Conservation (phyloP, 2,888 invertebrate species). For the Liodrosophila aerea region DNA sequence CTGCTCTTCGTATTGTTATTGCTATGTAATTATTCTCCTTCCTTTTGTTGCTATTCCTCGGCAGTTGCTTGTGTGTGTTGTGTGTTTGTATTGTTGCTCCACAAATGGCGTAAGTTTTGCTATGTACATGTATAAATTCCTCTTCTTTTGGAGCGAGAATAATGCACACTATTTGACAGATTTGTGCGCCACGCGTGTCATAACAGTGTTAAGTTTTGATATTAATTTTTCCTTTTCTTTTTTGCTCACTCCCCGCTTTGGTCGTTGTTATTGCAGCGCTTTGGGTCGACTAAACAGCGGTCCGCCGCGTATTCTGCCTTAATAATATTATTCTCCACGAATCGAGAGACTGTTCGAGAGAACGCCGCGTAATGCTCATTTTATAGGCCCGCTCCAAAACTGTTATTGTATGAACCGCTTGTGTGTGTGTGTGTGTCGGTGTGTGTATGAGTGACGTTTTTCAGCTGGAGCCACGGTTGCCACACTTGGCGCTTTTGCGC, state of each 20-base stretch:
- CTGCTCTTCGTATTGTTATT: slow-evolving; percentile 18
- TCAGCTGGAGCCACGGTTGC: slow-evolving; percentile 55
- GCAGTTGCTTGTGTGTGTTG: slow-evolving; percentile 15
- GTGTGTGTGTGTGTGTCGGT: slow-evolving; percentile 11
- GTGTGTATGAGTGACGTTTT: slow-evolving; percentile 13
- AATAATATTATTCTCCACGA: slow-evolving; percentile 34
- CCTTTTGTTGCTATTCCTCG: slow-evolving; percentile 16
- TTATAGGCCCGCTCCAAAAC: slow-evolving; percentile 55
- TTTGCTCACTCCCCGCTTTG: background rate
- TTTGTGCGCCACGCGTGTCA: slow-evolving; percentile 44
- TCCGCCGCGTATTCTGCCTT: slow-evolving; percentile 29
- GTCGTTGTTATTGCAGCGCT: slow-evolving; percentile 41
- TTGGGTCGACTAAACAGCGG: slow-evolving; percentile 39
- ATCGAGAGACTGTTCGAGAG: slow-evolving; percentile 53
- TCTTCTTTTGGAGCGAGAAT: background rate
- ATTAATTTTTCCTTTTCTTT: slow-evolving; percentile 38
- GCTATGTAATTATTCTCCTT: slow-evolving; percentile 2
- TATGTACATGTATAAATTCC: background rate
- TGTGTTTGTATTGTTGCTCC: slow-evolving; percentile 17
- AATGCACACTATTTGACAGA: slow-evolving; percentile 15
- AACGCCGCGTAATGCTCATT: slow-evolving; percentile 42
- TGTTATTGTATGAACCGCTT: background rate
- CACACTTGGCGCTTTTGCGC: slow-evolving; percentile 7
- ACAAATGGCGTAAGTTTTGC: slow-evolving; percentile 27
- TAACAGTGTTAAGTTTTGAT: slow-evolving; percentile 32